A percentile compares a stretch with the other conserved stretches of the same genome.
phyloP scores from a whole-genome alignment of 2,888 invertebrate genomes.

The Junonia oenone region DNA sequence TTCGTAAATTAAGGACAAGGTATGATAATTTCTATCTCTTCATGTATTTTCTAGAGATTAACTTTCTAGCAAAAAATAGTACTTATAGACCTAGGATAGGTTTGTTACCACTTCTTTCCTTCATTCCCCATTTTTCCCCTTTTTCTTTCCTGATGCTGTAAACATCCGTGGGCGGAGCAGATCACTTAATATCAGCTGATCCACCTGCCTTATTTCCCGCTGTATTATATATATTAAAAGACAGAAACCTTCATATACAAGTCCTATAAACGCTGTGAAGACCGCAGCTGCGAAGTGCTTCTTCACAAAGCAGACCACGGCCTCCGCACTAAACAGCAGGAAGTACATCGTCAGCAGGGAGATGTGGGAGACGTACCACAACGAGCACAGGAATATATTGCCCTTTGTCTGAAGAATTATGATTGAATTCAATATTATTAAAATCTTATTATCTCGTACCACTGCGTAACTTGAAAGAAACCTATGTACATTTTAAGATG shows the following conservation, averaged over 20 bases:
- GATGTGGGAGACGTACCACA: constrained; percentile 58
- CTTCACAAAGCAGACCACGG: constrained; percentile 28
- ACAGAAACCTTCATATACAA: constrained; percentile 39
- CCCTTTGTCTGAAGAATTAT: constrained; percentile 35
- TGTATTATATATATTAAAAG: not conserved
- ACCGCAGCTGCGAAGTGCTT: constrained; percentile 28
- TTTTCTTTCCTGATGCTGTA: too few species aligned
- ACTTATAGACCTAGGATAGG: too few species aligned
- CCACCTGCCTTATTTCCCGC: not conserved
- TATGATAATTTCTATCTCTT: too few species aligned
- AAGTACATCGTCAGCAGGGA: constrained; percentile 43
- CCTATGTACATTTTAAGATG: too few species aligned
- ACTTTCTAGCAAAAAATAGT: too few species aligned
- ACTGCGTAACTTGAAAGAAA: too few species aligned
- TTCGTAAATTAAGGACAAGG: too few species aligned
- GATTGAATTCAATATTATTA: not conserved
- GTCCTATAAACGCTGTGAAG: constrained; percentile 31
- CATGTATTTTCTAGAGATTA: too few species aligned
- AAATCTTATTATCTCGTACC: too few species aligned
- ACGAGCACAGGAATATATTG: constrained; percentile 37
- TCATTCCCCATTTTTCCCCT: not conserved
- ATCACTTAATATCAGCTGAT: too few species aligned
- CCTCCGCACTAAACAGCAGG: constrained; percentile 39
- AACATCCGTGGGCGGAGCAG: too few species aligned
- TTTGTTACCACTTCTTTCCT: too few species aligned